Conservation (phyloP, 2,797 vertebrate genomes). For the Vultur gryphus region DNA sequence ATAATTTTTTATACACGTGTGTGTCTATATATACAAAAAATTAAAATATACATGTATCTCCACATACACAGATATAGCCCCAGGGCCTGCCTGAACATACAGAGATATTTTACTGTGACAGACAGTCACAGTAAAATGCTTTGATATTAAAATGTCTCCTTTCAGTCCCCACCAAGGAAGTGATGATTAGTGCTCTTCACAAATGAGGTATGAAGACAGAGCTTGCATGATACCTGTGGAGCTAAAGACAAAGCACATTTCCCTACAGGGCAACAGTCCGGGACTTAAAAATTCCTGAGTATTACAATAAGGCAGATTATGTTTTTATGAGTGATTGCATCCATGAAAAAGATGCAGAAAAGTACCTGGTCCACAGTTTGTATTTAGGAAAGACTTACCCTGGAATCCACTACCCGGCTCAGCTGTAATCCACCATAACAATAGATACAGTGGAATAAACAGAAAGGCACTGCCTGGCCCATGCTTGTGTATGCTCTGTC, state of each 20-base stretch:
- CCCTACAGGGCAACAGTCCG: background rate
- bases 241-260: background rate
- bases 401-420: background rate
- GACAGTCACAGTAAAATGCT: background rate
- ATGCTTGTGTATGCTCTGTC: background rate
- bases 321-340: background rate
- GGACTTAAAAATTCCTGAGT: background rate
- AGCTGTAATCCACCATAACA: background rate
- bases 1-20: background rate
- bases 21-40: background rate
- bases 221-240: background rate
- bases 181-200: background rate
- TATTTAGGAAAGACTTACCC: background rate
- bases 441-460: background rate
- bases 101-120: background rate
- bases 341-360: background rate
- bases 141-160: background rate
- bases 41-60: background rate
- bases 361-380: background rate
- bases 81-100: background rate
- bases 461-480: background rate
- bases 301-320: background rate
- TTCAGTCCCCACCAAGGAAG: background rate
- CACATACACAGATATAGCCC: background rate
- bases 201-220: background rate